Base-by-base conservation (phyloP, 2,797 vertebrate species). In the Liasis olivaceus region DNA sequence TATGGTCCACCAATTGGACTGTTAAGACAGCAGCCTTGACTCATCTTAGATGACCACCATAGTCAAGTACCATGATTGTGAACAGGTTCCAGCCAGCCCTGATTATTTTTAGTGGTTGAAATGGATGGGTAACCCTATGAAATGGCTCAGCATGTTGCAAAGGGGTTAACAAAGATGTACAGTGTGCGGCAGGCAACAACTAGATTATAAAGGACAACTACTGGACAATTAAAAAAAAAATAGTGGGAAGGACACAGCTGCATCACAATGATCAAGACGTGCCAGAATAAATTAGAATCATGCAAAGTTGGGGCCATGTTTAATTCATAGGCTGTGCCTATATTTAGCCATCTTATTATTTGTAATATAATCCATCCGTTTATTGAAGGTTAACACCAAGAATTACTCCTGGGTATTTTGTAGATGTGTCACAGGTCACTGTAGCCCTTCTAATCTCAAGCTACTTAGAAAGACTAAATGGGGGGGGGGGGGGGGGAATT, bases 201-300 rank as follows among this genome's bases (percentile, higher is more conserved):
- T 96, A 94, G 95, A 92, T 95, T 94, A 90, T 91, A 94, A 95
- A 97, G 96, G 92, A 93, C 88, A 95, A 93, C 93, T 89, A 92
- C 93, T 97, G 96, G 93, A 96, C 94, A 95, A 92, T 94, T 96
- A 95, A 92, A 96, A 96, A 96, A 95, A 62, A 96, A 96, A 58
- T 90, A 91, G 93, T 94, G 84, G 93, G 96, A 97, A 96, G 95
- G 96, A 96, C 94, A 94, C 88, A 93, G 91, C 51, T 94, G 93
- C 89, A 92, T 89, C 24, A 90, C 72, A 95, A 92, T 95, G 94
- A 95, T 97, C 95, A 94, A 94, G 91, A 96, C 93, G 93, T 94
- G 96, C 94, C 64, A 28, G 96, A 97, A 96, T 93, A 97, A 96
- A 97, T 97, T 95, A 97, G 64, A 95, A 95, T 97, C 96, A 96